phyloP scores from a whole-genome alignment of 2,113 vertebrate genomes.

The Chionis minor region DNA sequence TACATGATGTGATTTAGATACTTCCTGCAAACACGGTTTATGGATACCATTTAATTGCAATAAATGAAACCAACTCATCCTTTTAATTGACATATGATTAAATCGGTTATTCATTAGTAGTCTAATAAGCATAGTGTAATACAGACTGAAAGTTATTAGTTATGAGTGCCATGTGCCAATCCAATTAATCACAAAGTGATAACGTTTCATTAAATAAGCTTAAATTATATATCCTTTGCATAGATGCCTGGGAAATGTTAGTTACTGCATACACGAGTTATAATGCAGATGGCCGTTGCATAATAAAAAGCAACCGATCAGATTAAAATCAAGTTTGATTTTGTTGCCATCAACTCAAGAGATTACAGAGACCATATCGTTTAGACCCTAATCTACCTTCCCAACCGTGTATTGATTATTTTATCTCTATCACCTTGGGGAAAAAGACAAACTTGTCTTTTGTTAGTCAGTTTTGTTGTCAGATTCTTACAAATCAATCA shows the following conservation, averaged over 20 bases:
- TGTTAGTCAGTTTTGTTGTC: background rate
- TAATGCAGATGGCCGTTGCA: background rate
- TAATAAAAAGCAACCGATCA: constrained; percentile 2
- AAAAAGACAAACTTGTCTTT: background rate
- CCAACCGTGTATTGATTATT: background rate
- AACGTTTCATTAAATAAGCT: constrained; percentile 19
- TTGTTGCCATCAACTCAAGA: background rate
- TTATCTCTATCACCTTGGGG: background rate
- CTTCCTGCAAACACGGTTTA: constrained; percentile 52
- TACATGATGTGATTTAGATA: background rate
- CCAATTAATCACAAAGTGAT: constrained; percentile 46
- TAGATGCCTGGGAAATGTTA: constrained; percentile 37
- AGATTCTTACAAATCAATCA: background rate
- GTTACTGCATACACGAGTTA: background rate
- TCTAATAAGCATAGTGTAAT: constrained; percentile 21
- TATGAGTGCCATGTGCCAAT: constrained; percentile 5
- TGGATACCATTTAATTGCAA: constrained; percentile 42
- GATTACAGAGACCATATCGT: background rate
- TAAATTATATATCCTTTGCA: constrained; percentile 24
- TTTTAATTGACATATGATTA: constrained; percentile 61
- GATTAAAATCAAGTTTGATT: background rate
- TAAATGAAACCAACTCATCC: constrained; percentile 58
- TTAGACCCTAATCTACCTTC: background rate
- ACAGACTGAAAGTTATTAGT: constrained; percentile 25
- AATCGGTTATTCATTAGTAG: constrained; percentile 48